Evolutionary conservation across 2,888 invertebrate genomes (phyloP), one percentile per base, ranked within the genome.

Genomic region (Agrochola lota): DNA sequence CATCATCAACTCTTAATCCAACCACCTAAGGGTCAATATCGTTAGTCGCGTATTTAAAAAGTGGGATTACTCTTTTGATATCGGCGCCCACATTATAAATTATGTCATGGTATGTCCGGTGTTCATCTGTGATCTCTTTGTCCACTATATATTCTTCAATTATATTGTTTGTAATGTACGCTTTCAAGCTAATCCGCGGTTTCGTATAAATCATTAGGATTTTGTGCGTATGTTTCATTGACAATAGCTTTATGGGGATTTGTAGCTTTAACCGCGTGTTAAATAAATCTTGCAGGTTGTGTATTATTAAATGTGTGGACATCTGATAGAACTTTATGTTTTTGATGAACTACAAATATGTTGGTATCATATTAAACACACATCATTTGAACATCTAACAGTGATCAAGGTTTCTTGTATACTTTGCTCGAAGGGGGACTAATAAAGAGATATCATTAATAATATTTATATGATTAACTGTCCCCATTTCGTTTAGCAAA

Each of bases 21-120:
- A 91, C 79, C 83, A 52, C 82, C 49, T 88, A 94, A 93, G 91
- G 91, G 88, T 88, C 89, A 94, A 85, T 92, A 88, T 96, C 90
- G 92, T 86, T 85, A 91, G 91, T 77, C 55, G 30, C 79, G 26
- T 76, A 77, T 80, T 85, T 83, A 83, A 85, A 90, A 92, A 91
- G 84, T 89, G 85, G 89, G 88, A 91, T 91, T 93, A 94, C 94
- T 95, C 95, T 96, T 95, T 96, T 92, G 93, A 95, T 94, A 94
- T 94, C 91, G 91, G 91, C 93, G 94, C 93, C 92, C 91, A 92
- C 91, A 92, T 93, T 94, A 94, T 95, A 95, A 95, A 95, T 95
- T 94, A 95, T 94, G 93, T 92, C 92, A 92, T 91, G 95, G 95
- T 90, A 95, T 96, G 95, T 96, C 96, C 95, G 95, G 96, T 94